A percentile compares a stretch with the other conserved stretches of the same genome.
Evolutionary conservation across 2,888 invertebrate species (phyloP).

Genomic region (Cephalotes varians): DNA sequence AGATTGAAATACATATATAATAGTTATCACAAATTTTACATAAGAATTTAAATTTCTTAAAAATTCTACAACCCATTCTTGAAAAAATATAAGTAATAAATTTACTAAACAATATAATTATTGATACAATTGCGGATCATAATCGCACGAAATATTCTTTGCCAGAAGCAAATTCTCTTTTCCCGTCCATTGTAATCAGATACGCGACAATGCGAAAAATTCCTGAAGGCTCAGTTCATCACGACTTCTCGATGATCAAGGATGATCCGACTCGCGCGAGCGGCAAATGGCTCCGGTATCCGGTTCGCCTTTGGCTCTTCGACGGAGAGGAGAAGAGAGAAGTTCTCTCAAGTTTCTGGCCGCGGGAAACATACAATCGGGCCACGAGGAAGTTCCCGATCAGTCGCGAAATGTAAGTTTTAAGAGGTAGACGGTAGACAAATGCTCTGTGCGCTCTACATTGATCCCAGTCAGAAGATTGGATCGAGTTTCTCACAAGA

Average conservation of each 20-base stretch:
- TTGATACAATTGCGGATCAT: not conserved
- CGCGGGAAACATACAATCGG: slow-evolving; percentile 60
- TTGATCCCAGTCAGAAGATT: slow-evolving; percentile 84
- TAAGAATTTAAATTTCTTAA: not conserved
- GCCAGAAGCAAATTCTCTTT: slow-evolving; percentile 36
- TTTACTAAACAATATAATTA: slow-evolving; percentile 12
- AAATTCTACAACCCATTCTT: not conserved
- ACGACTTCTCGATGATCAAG: slow-evolving; percentile 59
- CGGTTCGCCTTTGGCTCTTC: slow-evolving; percentile 82
- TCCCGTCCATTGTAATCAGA: slow-evolving; percentile 41
- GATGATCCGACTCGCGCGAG: slow-evolving; percentile 58
- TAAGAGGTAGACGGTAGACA: slow-evolving; percentile 85
- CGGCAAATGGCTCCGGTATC: slow-evolving; percentile 73
- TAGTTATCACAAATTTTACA: not conserved
- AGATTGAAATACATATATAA: slow-evolving; percentile 9
- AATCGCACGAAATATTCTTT: slow-evolving; percentile 13
- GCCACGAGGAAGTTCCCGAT: slow-evolving; percentile 56
- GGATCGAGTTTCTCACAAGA: slow-evolving; percentile 85
- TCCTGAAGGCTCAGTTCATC: slow-evolving; percentile 54
- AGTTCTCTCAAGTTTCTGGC: slow-evolving; percentile 78
- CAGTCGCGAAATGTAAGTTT: slow-evolving; percentile 75
- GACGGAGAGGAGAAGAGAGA: slow-evolving; percentile 46
- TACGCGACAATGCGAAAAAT: slow-evolving; percentile 49
- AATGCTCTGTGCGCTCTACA: slow-evolving; percentile 85
- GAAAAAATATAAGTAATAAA: not conserved